Base-by-base conservation (phyloP, 23 tunicate species). In the Halocynthia roretzi region DNA sequence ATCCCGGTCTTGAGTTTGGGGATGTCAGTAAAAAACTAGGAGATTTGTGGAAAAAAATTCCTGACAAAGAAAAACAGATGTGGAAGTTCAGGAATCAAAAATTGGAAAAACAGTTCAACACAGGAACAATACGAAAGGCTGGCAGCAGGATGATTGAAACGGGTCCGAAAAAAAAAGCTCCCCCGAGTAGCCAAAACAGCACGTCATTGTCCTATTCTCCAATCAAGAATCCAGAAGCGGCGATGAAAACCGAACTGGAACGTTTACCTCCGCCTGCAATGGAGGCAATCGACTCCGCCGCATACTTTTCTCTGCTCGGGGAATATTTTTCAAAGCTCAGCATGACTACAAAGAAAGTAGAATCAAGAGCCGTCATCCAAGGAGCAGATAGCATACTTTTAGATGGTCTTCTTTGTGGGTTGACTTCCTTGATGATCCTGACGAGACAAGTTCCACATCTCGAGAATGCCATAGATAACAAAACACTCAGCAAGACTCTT, bases 131-230 rank as follows among this genome's bases (percentile, higher is more conserved):
- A 76, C 71, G 84, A 51, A 82, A 69, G 17, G 66, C 69, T 56
- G 92, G 98, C 60, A 78, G 98, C 62, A 82, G 70, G 75, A 92
- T 92, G 98, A 92, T 92, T 72, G 98, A 92, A 76, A 92, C 98
- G 22, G 98, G 98, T 22, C 98, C 98, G 50, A 78, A 74, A 79
- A 92, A 86, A 51, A 86, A 86, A 80, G 52, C 50, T 49, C 79
- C 21, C 10, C 1, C 65, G 19, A 64, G 48, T 8, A 10, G 31
- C 54, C 31, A 71, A 21, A 40, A 50, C 10, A 40, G 10, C 56
- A 71, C 6, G 76, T 20, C 12, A 22, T 10, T 78, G 11, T 63
- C 82, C 6, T 71, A 55, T 19, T 80, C 86, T 6, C 87, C 90
- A 5, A 84, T 80, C 72, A 78, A 70, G 53, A 82, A 82, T 56